Conservation (phyloP, 2,113 vertebrate genomes). For the human region GRCh38 chr3:198107001-198107500, state of each 20-base stretch:
- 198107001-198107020: background rate
- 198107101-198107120: background rate
- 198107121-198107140: background rate
- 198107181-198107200: background rate
- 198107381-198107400: constrained; percentile 41
- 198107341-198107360: background rate
- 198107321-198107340: constrained; percentile 27
- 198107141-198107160: background rate
- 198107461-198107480: constrained; percentile 23
- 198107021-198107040: background rate
- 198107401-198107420: constrained; percentile 6
- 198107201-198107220: background rate
- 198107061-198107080: background rate
- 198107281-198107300: background rate
- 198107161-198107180: background rate
- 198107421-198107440: constrained; percentile 25
- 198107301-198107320: constrained; percentile 9
- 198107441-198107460: constrained; percentile 55
- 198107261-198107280: background rate
- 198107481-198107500: constrained; percentile 33
- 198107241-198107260: background rate
- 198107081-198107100: background rate
- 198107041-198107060: background rate
- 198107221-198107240: background rate
- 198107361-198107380: background rate